These are phyloP conservation scores for Peromyscus nudipes DNA, from an alignment of 2,797 vertebrate species.

Conservation along the genomic window DNA sequence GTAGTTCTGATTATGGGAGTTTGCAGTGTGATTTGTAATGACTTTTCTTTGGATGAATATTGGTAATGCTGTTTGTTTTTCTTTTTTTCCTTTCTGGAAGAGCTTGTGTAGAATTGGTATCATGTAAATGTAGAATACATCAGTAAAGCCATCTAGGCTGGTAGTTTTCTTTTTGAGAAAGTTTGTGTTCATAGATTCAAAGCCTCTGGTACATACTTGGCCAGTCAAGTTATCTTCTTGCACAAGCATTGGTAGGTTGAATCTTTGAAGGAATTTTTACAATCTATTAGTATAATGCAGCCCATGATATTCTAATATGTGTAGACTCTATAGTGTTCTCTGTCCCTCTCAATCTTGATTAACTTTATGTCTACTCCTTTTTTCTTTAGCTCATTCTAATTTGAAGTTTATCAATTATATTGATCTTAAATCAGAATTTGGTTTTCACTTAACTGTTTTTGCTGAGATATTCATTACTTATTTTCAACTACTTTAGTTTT, in stretches of 20 bases:
- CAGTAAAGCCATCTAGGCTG: background rate
- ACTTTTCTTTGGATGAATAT: background rate
- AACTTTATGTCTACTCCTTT: background rate
- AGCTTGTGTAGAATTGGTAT: background rate
- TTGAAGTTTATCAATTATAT: conserved; percentile 20
- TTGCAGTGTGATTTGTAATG: background rate
- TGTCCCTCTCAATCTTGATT: conserved; percentile 10
- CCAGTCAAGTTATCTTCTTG: background rate
- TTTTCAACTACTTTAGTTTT: conserved; percentile 1
- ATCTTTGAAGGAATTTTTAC: background rate
- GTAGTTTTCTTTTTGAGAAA: background rate
- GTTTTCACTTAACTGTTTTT: background rate
- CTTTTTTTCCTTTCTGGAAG: background rate
- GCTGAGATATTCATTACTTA: background rate
- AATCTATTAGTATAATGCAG: background rate
- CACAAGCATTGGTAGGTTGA: background rate
- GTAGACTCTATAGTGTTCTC: background rate
- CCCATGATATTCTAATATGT: background rate
- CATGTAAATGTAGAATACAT: background rate
- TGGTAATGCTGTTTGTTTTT: background rate
- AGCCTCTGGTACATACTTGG: background rate
- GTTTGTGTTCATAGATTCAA: background rate
- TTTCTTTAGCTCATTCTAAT: background rate
- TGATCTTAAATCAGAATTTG: background rate
- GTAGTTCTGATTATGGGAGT: background rate